A percentile compares a stretch with the other conserved stretches of the same genome.
phyloP scores from a whole-genome alignment of 2,797 vertebrate genomes.

The Mareca penelope region DNA sequence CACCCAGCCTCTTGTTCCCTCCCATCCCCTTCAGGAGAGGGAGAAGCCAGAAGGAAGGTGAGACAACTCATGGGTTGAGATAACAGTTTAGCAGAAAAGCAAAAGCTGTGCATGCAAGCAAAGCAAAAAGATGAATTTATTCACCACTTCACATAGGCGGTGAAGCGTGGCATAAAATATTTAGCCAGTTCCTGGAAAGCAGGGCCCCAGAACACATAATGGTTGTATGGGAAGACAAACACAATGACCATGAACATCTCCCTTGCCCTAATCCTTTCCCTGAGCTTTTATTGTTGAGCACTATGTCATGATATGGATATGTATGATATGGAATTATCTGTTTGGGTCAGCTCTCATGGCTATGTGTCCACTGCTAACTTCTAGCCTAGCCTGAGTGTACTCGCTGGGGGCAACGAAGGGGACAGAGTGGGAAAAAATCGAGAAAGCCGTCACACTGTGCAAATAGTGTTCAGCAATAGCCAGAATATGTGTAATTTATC shows the following conservation, averaged over 20 bases:
- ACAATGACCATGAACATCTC: accelerated
- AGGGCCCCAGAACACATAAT: accelerated
- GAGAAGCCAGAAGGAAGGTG: background rate
- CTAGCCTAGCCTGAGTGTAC: background rate
- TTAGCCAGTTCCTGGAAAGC: background rate
- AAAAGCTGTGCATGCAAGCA: background rate
- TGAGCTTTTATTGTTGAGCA: background rate
- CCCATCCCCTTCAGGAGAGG: background rate
- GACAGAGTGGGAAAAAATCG: background rate
- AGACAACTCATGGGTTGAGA: background rate
- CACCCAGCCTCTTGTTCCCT: background rate
- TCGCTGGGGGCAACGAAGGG: background rate
- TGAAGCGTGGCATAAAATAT: background rate
- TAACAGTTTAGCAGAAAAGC: background rate
- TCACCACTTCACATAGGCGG: background rate
- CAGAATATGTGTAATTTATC: background rate
- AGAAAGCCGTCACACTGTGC: background rate
- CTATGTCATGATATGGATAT: too few species aligned
- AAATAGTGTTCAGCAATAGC: background rate
- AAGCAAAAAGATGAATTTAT: background rate
- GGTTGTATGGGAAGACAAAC: background rate
- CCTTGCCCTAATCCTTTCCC: background rate
- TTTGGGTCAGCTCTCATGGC: background rate
- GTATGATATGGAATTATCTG: background rate
- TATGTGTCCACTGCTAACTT: background rate